A percentile compares a stretch with the other conserved stretches of the same genome.
These are phyloP conservation scores for Phragmatobia fuliginosa DNA, from an alignment of 2,888 invertebrate genomes.

Conservation along the genomic window DNA sequence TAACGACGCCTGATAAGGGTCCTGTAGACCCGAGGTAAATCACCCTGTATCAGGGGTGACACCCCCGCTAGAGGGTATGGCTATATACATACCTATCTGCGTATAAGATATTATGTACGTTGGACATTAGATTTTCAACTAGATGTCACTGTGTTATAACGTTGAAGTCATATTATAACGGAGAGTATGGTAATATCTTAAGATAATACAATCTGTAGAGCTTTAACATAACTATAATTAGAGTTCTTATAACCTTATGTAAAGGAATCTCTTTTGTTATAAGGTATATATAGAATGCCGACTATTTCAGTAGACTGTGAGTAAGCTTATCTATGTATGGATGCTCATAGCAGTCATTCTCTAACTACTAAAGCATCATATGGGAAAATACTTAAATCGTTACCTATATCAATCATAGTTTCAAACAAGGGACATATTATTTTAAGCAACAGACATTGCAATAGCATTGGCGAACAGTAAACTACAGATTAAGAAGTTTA, in stretches of 20 bases:
- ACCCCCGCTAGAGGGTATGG: conserved; percentile 64
- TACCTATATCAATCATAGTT: too few species aligned
- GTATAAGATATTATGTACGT: conserved; percentile 54
- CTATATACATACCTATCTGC: conserved; percentile 59
- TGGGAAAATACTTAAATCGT: too few species aligned
- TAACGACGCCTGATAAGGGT: conserved; percentile 86
- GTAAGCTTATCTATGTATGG: background rate
- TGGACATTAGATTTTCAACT: conserved; percentile 66
- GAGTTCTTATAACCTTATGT: background rate
- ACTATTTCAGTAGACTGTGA: background rate
- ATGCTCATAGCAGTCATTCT: too few species aligned
- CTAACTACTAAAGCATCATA: too few species aligned
- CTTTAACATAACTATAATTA: background rate
- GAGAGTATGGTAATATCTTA: background rate
- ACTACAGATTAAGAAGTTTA: too few species aligned
- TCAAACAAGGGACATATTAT: too few species aligned
- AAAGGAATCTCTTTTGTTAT: background rate
- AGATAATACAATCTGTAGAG: background rate
- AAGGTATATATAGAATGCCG: background rate
- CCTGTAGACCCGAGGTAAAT: conserved; percentile 83
- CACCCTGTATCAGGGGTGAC: conserved; percentile 83
- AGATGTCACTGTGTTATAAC: conserved; percentile 18
- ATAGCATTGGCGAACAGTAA: too few species aligned
- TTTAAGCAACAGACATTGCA: too few species aligned
- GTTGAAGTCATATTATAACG: conserved; percentile 7